Percentiles rank a stretch among this genome's conserved stretches.
These are phyloP conservation scores for Cactoblastis cactorum DNA, from an alignment of 2,888 invertebrate genomes.

Conservation along the genomic window DNA sequence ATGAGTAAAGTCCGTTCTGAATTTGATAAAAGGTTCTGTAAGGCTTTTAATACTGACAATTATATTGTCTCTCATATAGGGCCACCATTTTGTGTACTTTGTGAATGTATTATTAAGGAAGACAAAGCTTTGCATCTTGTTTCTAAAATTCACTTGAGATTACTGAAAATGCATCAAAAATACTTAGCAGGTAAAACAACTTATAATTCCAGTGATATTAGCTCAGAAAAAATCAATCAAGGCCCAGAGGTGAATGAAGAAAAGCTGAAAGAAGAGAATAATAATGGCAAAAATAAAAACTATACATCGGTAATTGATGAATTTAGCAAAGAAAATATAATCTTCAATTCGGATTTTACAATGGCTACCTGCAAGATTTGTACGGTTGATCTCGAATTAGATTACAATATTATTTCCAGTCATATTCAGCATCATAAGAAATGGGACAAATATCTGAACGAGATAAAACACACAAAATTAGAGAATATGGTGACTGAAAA, in stretches of 20 bases:
- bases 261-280: not conserved
- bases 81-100: not conserved
- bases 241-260: not conserved
- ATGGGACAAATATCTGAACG: constrained; percentile 12
- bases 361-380: constrained; percentile 37
- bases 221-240: not conserved
- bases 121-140: constrained; percentile 20
- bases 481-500: too few species aligned
- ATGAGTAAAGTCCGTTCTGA: not conserved
- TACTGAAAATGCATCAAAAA: constrained; percentile 30
- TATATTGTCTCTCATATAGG: not conserved
- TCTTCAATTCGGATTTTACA: constrained; percentile 30
- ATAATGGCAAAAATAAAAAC: constrained; percentile 15
- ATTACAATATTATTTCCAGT: constrained; percentile 25
- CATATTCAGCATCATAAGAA: constrained; percentile 32
- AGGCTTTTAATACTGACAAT: not conserved
- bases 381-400: constrained; percentile 23
- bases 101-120: not conserved
- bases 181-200: constrained; percentile 12
- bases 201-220: not conserved
- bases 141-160: constrained; percentile 28
- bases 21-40: not conserved
- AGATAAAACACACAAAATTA: too few species aligned
- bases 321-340: constrained; percentile 35
- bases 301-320: constrained; percentile 28